Conservation (phyloP, 2,797 vertebrate species). For the Coregonus suidteri region DNA sequence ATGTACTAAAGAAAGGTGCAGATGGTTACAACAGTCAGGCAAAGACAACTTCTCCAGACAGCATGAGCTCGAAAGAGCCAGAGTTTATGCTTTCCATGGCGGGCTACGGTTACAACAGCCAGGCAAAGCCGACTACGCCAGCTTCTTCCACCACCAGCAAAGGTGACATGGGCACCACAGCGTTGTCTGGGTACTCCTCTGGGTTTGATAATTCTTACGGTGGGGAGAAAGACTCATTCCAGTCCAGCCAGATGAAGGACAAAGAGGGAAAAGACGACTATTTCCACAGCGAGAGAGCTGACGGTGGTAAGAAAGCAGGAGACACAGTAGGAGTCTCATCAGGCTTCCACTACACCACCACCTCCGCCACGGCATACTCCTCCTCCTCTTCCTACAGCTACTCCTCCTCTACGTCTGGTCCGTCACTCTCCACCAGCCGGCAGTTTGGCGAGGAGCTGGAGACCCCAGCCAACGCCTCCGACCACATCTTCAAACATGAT, state of each 20-base stretch:
- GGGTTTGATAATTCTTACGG: constrained; percentile 67
- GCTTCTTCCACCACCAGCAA: constrained; percentile 48
- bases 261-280: constrained; percentile 60
- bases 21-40: constrained; percentile 64
- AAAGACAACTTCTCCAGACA: constrained; percentile 49
- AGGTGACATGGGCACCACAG: constrained; percentile 46
- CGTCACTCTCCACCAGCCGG: constrained; percentile 80
- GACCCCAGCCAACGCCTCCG: constrained; percentile 71
- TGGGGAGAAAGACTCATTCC: constrained; percentile 58
- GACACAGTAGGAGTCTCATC: constrained; percentile 63
- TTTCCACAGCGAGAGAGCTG: constrained; percentile 57
- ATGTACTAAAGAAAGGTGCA: constrained; percentile 61
- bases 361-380: constrained; percentile 74
- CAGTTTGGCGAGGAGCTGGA: constrained; percentile 81
- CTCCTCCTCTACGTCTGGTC: constrained; percentile 83
- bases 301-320: constrained; percentile 54
- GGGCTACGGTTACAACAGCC: constrained; percentile 64
- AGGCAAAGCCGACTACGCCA: constrained; percentile 50
- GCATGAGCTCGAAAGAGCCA: constrained; percentile 52
- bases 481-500: constrained; percentile 73
- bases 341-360: constrained; percentile 79
- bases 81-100: constrained; percentile 66
- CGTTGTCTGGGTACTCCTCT: constrained; percentile 61
- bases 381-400: constrained; percentile 83
- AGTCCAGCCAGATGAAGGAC: constrained; percentile 43